Evolutionary conservation across 2,888 invertebrate genomes (phyloP).

Genomic region (Deladenus siricidicola): DNA sequence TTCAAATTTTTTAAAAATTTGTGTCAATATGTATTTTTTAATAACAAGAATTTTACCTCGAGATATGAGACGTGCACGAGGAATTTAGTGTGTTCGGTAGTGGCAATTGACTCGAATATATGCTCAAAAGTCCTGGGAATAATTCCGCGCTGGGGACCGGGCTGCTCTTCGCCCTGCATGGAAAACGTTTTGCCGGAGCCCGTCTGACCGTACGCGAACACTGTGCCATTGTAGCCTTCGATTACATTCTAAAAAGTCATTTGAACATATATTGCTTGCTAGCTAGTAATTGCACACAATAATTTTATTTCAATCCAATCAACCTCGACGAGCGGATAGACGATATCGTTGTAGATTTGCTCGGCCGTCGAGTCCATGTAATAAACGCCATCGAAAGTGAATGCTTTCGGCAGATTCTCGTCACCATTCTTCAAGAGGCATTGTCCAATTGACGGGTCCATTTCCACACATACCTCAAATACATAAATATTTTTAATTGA

Average conservation of each 20-base stretch:
- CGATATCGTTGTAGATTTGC: constrained; percentile 76
- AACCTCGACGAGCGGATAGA: constrained; percentile 73
- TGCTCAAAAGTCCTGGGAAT: constrained; percentile 68
- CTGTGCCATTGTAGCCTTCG: constrained; percentile 84
- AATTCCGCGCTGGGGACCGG: constrained; percentile 52
- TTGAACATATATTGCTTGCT: too few species aligned
- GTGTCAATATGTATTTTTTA: too few species aligned
- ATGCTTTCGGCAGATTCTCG: constrained; percentile 62
- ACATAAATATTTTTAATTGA: too few species aligned
- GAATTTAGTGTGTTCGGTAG: constrained; percentile 65
- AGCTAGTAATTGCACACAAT: neutral
- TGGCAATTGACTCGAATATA: constrained; percentile 70
- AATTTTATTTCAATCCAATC: constrained; percentile 19
- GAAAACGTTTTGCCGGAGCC: constrained; percentile 76
- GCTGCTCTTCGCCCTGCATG: constrained; percentile 69
- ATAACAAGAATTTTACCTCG: constrained; percentile 57
- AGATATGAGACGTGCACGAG: constrained; percentile 71
- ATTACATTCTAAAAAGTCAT: constrained; percentile 64
- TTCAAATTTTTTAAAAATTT: too few species aligned
- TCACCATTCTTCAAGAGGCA: constrained; percentile 54
- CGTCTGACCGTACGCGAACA: constrained; percentile 86
- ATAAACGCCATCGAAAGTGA: constrained; percentile 78
- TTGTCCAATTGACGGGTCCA: constrained; percentile 65
- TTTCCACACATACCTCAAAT: constrained; percentile 58
- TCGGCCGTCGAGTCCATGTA: constrained; percentile 71